Conservation (phyloP, 2,888 invertebrate genomes). For the Gandaritis pyraliata region DNA sequence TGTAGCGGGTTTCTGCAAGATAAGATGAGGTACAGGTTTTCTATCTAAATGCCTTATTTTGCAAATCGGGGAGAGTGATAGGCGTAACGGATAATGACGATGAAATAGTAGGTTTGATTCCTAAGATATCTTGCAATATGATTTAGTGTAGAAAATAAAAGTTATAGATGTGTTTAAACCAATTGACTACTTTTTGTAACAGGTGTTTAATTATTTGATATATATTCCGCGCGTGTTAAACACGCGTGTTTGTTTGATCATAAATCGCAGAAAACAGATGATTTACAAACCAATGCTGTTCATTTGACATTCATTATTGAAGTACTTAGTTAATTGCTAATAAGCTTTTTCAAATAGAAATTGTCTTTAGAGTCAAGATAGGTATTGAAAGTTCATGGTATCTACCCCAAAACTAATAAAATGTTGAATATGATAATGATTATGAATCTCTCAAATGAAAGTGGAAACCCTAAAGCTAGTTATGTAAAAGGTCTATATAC, state of each 20-base stretch:
- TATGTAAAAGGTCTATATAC: conserved; percentile 39
- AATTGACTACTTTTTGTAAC: too few species aligned
- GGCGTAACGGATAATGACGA: conserved; percentile 39
- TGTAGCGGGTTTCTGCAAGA: too few species aligned
- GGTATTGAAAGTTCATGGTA: too few species aligned
- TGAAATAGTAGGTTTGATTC: conserved; percentile 34
- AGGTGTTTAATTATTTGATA: too few species aligned
- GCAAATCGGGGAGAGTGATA: conserved; percentile 49
- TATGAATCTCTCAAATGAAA: too few species aligned
- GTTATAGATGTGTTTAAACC: too few species aligned
- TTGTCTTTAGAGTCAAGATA: too few species aligned
- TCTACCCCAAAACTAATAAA: too few species aligned
- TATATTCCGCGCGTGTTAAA: conserved; percentile 2
- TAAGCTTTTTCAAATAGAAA: too few species aligned
- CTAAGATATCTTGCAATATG: conserved; percentile 27
- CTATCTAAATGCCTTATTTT: conserved; percentile 5
- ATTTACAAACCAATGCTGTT: conserved; percentile 13
- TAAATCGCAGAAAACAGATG: conserved; percentile 24
- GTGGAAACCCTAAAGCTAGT: not conserved
- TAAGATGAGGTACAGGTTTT: conserved; percentile 7
- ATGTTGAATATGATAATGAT: too few species aligned
- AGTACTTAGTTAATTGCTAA: not conserved
- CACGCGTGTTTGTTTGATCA: not conserved
- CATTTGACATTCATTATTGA: conserved; percentile 12
- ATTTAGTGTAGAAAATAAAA: too few species aligned